Percentiles rank a stretch among this genome's conserved stretches.
Evolutionary conservation across 2,113 vertebrate species (phyloP).

Genomic region (Periophthalmodon schlosseri): DNA sequence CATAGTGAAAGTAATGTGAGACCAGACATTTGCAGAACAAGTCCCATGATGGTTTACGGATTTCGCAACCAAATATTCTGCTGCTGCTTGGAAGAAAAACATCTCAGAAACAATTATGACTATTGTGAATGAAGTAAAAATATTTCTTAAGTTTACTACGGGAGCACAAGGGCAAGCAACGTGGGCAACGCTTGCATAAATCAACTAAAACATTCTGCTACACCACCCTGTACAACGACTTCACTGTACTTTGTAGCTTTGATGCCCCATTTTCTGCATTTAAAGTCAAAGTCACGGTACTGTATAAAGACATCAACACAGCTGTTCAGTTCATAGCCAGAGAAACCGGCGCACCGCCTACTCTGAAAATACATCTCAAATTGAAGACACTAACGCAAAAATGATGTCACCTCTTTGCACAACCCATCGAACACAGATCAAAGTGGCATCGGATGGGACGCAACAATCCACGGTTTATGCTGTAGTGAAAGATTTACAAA

Average conservation of each 20-base stretch:
- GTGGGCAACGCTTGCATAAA: not conserved
- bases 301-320: conserved; percentile 28
- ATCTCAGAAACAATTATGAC: too few relatives aligned
- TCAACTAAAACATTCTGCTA: not conserved
- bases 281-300: conserved; percentile 4
- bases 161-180: not conserved
- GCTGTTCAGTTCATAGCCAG: conserved; percentile 10
- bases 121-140: too few relatives aligned
- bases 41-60: too few relatives aligned
- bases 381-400: conserved; percentile 42
- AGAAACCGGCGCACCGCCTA: conserved; percentile 12
- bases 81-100: too few relatives aligned
- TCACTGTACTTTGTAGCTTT: not conserved
- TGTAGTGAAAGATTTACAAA: conserved; percentile 25
- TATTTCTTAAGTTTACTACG: too few relatives aligned
- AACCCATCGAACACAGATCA: conserved; percentile 45
- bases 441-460: conserved; percentile 48
- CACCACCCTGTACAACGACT: not conserved
- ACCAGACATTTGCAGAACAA: too few relatives aligned
- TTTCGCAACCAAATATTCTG: too few relatives aligned
- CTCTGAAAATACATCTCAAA: conserved; percentile 29
- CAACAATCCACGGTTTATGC: conserved; percentile 39
- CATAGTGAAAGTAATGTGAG: too few relatives aligned
- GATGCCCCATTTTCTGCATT: not conserved
- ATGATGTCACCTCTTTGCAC: conserved; percentile 31